phyloP scores from a whole-genome alignment of 2,888 invertebrate genomes.

The Eupithecia centaureata region DNA sequence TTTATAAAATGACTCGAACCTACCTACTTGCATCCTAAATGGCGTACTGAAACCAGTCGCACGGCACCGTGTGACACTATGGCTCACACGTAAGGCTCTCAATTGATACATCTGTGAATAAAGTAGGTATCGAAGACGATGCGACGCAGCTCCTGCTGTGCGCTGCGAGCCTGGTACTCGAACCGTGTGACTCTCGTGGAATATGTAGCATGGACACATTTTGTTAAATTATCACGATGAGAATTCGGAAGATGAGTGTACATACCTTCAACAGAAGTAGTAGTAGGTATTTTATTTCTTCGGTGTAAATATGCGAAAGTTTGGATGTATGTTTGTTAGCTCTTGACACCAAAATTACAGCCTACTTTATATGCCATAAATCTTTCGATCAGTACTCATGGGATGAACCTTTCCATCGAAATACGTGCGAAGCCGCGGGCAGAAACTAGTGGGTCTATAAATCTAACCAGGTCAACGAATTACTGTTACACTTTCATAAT shows the following conservation, averaged over 20 bases:
- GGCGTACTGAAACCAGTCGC: slow-evolving; percentile 26
- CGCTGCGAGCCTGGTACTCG: slow-evolving; percentile 46
- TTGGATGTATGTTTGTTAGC: too few relatives aligned
- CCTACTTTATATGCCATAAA: too few relatives aligned
- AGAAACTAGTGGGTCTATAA: too few relatives aligned
- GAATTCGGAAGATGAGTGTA: neutral
- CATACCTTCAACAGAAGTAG: neutral
- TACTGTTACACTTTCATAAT: neutral
- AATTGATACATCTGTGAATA: slow-evolving; percentile 68
- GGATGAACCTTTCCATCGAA: too few relatives aligned
- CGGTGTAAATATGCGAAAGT: too few relatives aligned
- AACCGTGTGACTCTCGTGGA: too few relatives aligned
- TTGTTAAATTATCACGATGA: slow-evolving; percentile 8
- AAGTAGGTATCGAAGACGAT: slow-evolving; percentile 75
- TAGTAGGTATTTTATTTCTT: neutral
- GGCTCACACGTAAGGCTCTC: slow-evolving; percentile 45
- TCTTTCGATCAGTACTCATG: too few relatives aligned
- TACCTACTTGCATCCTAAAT: neutral
- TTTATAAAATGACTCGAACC: neutral
- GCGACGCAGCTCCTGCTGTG: slow-evolving; percentile 69
- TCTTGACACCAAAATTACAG: too few relatives aligned
- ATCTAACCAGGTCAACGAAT: neutral
- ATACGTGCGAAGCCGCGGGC: too few relatives aligned
- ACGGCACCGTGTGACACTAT: slow-evolving; percentile 28
- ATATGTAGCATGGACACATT: too few relatives aligned